phyloP scores from a whole-genome alignment of 2,888 invertebrate genomes.

The Cosmia pyralina region DNA sequence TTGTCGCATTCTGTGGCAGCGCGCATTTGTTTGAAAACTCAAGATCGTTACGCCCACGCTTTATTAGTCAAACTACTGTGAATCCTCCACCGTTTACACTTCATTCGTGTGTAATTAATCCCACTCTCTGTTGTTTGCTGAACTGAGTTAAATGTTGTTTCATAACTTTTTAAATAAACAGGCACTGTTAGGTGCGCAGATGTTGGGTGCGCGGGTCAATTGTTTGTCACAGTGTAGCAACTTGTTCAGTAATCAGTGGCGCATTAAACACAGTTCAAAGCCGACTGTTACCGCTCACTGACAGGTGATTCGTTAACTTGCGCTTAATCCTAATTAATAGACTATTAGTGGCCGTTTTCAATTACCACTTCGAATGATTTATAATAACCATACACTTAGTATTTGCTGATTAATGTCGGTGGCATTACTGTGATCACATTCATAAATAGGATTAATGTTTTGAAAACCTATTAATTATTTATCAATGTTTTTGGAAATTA shows the following conservation, averaged over 20 bases:
- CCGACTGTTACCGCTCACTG: slow-evolving; percentile 69
- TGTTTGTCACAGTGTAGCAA: slow-evolving; percentile 61
- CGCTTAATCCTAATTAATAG: slow-evolving; percentile 88
- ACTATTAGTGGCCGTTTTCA: slow-evolving; percentile 86
- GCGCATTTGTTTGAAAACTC: slow-evolving; percentile 68
- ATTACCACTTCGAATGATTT: slow-evolving; percentile 86
- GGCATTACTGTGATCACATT: slow-evolving; percentile 78
- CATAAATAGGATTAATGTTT: slow-evolving; percentile 70
- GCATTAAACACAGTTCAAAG: slow-evolving; percentile 71
- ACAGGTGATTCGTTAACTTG: slow-evolving; percentile 83
- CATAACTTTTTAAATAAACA: slow-evolving; percentile 47
- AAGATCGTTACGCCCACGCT: slow-evolving; percentile 64
- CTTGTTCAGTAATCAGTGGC: slow-evolving; percentile 53
- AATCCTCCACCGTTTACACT: slow-evolving; percentile 50
- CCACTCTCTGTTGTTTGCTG: slow-evolving; percentile 35
- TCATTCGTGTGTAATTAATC: slow-evolving; percentile 58
- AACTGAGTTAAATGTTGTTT: slow-evolving; percentile 42
- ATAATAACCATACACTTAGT: slow-evolving; percentile 68
- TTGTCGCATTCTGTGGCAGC: slow-evolving; percentile 70
- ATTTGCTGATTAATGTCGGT: slow-evolving; percentile 78
- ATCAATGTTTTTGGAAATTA: slow-evolving; percentile 50
- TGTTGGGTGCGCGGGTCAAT: slow-evolving; percentile 53
- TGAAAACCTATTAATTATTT: slow-evolving; percentile 62
- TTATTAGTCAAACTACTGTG: slow-evolving; percentile 61
- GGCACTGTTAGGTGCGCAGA: slow-evolving; percentile 36